phyloP scores from a whole-genome alignment of 2,888 invertebrate species.

The Trichopoda pennipes region DNA sequence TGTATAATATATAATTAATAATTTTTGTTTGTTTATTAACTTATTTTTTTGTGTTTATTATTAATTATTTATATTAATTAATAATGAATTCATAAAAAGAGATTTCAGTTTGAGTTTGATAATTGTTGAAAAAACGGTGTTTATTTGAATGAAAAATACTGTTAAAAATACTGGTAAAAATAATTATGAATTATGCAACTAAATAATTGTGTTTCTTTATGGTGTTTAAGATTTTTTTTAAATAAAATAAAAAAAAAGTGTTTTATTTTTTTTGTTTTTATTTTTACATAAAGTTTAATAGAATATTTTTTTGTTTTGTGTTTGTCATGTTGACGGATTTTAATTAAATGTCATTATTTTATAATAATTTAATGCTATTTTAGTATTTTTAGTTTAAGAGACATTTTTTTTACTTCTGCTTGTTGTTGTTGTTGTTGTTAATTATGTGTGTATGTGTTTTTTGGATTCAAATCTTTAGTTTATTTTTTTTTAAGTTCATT shows the following conservation, averaged over 20 bases:
- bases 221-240: not conserved
- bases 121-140: constrained; percentile 22
- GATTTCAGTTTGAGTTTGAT: constrained; percentile 36
- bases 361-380: constrained; percentile 53
- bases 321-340: not conserved
- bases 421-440: not conserved
- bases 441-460: constrained; percentile 34
- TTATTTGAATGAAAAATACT: constrained; percentile 11
- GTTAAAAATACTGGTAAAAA: not conserved
- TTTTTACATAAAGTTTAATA: constrained; percentile 26
- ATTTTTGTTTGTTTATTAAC: constrained; percentile 53
- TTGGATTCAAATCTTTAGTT: constrained; percentile 53
- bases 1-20: constrained; percentile 68
- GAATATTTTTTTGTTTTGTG: too few relatives aligned
- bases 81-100: constrained; percentile 35
- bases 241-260: constrained; percentile 12
- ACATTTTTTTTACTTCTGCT: too few relatives aligned
- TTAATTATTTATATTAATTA: constrained; percentile 27
- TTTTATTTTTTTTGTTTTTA: constrained; percentile 14
- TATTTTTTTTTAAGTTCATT: constrained; percentile 32
- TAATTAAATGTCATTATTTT: constrained; percentile 39
- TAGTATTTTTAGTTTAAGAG: constrained; percentile 28
- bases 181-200: constrained; percentile 9
- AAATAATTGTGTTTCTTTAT: not conserved
- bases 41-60: constrained; percentile 40